A percentile compares a stretch with the other conserved stretches of the same genome.
These are phyloP conservation scores for Cassiopea andromeda DNA, from an alignment of 30 jellyfish, hydroid and myxozoan species.

Conservation along the genomic window DNA sequence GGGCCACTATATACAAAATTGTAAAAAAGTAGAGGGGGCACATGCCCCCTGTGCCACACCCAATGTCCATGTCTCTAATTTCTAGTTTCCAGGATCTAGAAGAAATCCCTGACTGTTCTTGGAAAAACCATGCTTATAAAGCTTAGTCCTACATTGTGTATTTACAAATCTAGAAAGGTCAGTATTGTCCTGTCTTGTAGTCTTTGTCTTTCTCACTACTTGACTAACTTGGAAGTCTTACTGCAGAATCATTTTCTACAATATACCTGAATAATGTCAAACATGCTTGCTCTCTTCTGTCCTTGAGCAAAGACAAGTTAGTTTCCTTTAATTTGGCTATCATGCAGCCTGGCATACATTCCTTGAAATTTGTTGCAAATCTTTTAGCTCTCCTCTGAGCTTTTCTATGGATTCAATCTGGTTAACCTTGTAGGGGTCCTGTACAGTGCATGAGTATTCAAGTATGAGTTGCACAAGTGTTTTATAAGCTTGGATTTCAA, in stretches of 20 bases:
- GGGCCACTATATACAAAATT: too few species aligned
- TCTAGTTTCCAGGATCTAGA: too few species aligned
- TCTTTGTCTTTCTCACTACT: constrained; percentile 1
- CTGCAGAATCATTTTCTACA: constrained; percentile 14
- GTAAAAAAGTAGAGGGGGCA: too few species aligned
- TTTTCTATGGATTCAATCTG: constrained; percentile 10
- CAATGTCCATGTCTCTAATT: too few species aligned
- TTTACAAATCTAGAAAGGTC: constrained; percentile 3
- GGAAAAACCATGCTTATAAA: not conserved
- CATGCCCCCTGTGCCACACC: too few species aligned
- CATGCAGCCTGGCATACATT: constrained; percentile 43
- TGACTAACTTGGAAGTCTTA: constrained; percentile 21
- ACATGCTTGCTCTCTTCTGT: constrained; percentile 35
- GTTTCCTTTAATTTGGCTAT: constrained; percentile 49
- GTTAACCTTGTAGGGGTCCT: constrained; percentile 55
- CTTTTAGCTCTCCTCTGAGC: constrained; percentile 48
- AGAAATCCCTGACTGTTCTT: constrained; percentile 5
- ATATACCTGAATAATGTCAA: constrained; percentile 30
- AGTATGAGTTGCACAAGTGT: constrained; percentile 45
- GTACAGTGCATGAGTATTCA: constrained; percentile 49
- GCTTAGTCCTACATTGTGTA: constrained; percentile 17
- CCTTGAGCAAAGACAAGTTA: constrained; percentile 55
- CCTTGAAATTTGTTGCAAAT: constrained; percentile 43
- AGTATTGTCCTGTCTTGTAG: constrained; percentile 1
- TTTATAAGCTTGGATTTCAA: constrained; percentile 40